These are phyloP conservation scores for Nycticebus coucang DNA, from an alignment of 2,113 vertebrate species.

Conservation along the genomic window DNA sequence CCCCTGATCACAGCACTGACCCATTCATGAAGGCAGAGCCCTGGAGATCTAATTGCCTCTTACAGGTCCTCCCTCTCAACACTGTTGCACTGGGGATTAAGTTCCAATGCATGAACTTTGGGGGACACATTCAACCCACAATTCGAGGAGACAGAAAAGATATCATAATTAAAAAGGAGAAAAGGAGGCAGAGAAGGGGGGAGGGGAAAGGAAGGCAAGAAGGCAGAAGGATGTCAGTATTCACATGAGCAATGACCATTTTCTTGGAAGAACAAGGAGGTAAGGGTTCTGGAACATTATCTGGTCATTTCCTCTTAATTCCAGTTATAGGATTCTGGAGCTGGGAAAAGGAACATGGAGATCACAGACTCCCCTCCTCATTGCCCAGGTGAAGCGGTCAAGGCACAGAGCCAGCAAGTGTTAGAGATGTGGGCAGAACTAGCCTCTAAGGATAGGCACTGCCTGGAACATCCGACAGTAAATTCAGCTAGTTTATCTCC, in stretches of 20 bases:
- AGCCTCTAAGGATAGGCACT: conserved; percentile 12
- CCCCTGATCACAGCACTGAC: background rate
- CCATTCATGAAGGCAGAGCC: background rate
- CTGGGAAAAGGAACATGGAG: background rate
- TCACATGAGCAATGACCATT: background rate
- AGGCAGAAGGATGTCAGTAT: background rate
- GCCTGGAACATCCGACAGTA: background rate
- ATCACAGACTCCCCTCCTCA: background rate
- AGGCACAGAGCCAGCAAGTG: background rate
- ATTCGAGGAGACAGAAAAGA: background rate
- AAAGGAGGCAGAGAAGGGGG: background rate
- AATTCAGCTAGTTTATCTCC: conserved; percentile 46
- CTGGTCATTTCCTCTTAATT: background rate
- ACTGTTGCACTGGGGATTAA: background rate
- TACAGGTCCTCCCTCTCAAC: background rate
- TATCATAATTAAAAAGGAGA: conserved; percentile 7
- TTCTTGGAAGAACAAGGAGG: background rate
- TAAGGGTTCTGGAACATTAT: background rate
- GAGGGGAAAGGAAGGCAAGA: background rate
- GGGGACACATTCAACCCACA: background rate
- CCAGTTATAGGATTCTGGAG: background rate
- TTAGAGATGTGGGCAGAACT: background rate
- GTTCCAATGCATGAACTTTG: background rate
- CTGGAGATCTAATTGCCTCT: background rate
- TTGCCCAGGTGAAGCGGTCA: background rate